Conservation (phyloP, 2,888 invertebrate genomes). For the Drosophila conformis region DNA sequence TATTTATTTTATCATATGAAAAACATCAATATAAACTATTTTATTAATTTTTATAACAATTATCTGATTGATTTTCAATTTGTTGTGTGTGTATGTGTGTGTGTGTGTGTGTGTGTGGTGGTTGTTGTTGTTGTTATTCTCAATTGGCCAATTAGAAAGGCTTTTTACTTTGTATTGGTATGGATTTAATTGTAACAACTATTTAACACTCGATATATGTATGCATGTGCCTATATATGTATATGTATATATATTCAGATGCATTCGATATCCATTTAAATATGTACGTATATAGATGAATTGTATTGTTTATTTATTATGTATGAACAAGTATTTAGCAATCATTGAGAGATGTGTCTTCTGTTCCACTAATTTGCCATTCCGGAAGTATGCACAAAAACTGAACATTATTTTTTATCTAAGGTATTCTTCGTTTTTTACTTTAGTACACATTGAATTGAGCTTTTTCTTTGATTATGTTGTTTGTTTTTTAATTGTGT, state of each 20-base stretch:
- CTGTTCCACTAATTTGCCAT: conserved; percentile 11
- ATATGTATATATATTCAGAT: conserved; percentile 34
- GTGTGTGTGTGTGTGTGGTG: conserved; percentile 14
- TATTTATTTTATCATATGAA: conserved; percentile 50
- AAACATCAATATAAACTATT: conserved; percentile 74
- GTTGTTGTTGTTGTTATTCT: conserved; percentile 23
- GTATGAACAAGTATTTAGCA: conserved; percentile 40
- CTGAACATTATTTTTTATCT: conserved; percentile 17
- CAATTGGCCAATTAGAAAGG: conserved; percentile 28
- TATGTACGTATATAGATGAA: conserved; percentile 49
- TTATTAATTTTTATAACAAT: conserved; percentile 54
- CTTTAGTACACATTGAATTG: conserved; percentile 30
- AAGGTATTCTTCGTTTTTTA: neutral
- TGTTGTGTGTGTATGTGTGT: conserved; percentile 12
- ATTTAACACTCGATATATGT: conserved; percentile 75
- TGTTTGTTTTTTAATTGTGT: conserved; percentile 18
- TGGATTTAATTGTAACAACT: conserved; percentile 68
- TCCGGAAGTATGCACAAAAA: conserved; percentile 34
- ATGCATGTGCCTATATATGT: conserved; percentile 30
- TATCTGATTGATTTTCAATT: conserved; percentile 39
- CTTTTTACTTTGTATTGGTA: neutral
- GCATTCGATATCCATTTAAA: conserved; percentile 54
- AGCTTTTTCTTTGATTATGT: conserved; percentile 16
- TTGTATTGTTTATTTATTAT: conserved; percentile 20
- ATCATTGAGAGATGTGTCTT: conserved; percentile 9